Percentiles rank a stretch among this genome's conserved stretches.
phyloP scores from a whole-genome alignment of 2,113 vertebrate genomes.

The Bos javanicus region DNA sequence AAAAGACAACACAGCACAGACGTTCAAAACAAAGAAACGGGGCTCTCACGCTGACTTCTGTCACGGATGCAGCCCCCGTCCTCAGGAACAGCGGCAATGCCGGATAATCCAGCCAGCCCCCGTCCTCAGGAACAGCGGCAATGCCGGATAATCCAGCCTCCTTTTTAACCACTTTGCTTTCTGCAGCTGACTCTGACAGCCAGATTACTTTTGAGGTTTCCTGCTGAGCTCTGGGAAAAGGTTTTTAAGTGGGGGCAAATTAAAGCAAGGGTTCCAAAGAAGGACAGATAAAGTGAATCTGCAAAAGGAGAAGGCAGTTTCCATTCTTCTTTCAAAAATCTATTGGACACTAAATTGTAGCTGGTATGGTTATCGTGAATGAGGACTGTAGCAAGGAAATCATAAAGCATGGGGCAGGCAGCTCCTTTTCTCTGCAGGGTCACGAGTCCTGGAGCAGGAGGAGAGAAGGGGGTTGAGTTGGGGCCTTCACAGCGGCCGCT shows the following conservation, averaged over 20 bases:
- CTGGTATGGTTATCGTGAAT: rapidly evolving
- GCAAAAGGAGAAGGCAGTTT: background rate
- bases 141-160: rapidly evolving
- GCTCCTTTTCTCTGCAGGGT: background rate
- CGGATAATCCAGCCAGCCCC: background rate
- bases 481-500: rapidly evolving
- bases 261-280: background rate
- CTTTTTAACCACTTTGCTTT: too few species aligned
- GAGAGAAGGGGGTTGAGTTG: rapidly evolving
- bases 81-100: too few species aligned
- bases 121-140: rapidly evolving
- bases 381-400: too few species aligned
- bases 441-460: too few species aligned
- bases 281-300: rapidly evolving
- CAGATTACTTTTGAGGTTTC: background rate
- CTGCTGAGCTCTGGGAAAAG: background rate
- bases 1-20: background rate
- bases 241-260: background rate
- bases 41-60: background rate
- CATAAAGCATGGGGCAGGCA: rapidly evolving
- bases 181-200: background rate
- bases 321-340: background rate
- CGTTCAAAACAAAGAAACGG: background rate
- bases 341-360: rapidly evolving
- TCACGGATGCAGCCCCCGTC: rapidly evolving